Conservation (phyloP, 2,113 vertebrate genomes). For the Ginglymostoma cirratum region DNA sequence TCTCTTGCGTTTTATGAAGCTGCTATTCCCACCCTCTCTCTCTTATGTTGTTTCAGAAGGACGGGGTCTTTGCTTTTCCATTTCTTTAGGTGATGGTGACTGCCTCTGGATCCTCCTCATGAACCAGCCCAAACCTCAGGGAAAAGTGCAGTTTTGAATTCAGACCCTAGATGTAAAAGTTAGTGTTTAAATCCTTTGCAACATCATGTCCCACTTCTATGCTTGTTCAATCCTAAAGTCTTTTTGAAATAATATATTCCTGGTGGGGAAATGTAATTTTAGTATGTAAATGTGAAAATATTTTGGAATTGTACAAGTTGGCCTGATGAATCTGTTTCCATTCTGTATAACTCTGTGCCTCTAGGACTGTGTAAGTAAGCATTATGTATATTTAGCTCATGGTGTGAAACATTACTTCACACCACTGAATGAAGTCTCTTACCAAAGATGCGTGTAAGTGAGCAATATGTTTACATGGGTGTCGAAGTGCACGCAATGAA, state of each 20-base stretch:
- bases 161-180: background rate
- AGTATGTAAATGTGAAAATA: background rate
- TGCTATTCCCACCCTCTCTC: too few relatives aligned
- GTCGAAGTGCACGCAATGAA: background rate
- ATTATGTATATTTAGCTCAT: constrained; percentile 8
- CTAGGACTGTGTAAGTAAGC: background rate
- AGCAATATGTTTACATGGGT: background rate
- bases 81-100: too few relatives aligned
- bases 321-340: too few relatives aligned
- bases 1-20: too few relatives aligned
- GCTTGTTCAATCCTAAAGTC: background rate
- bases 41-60: too few relatives aligned
- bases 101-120: too few relatives aligned
- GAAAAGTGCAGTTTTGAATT: background rate
- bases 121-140: background rate
- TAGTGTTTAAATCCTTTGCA: background rate
- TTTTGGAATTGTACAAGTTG: background rate
- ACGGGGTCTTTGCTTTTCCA: too few relatives aligned
- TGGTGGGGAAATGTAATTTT: background rate
- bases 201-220: background rate
- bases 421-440: background rate
- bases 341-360: too few relatives aligned
- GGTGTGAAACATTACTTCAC: constrained; percentile 19
- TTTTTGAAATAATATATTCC: background rate
- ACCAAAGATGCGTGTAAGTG: background rate